A percentile compares a stretch with the other conserved stretches of the same genome.
phyloP scores from a whole-genome alignment of 2,888 invertebrate genomes.

The Protonemura montana region DNA sequence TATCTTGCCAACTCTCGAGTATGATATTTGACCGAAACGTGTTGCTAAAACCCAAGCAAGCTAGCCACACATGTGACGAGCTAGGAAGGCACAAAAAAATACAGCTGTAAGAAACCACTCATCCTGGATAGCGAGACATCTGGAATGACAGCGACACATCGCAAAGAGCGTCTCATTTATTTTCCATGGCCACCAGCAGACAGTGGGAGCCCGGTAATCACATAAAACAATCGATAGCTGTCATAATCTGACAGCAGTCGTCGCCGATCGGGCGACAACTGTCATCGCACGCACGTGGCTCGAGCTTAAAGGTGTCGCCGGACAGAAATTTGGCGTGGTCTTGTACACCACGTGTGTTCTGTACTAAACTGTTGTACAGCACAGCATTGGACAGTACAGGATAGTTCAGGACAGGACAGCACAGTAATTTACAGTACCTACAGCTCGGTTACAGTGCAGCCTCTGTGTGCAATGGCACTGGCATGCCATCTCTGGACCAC shows the following conservation, averaged over 20 bases:
- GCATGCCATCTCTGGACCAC: no score
- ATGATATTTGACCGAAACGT: not conserved
- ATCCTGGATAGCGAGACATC: not conserved
- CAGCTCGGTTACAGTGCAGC: no score
- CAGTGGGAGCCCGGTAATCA: not conserved
- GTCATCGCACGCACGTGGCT: not conserved
- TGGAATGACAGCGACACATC: not conserved
- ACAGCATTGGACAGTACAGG: no score
- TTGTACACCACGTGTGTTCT: no score
- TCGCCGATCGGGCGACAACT: not conserved
- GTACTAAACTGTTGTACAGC: no score
- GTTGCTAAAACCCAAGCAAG: not conserved
- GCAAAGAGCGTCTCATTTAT: not conserved
- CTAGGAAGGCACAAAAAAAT: not conserved
- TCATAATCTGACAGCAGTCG: not conserved
- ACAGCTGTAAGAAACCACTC: not conserved
- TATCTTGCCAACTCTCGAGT: not conserved
- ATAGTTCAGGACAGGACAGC: no score
- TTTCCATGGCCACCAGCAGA: not conserved
- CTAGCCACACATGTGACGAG: not conserved
- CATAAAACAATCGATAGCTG: not conserved
- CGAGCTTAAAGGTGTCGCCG: no score
- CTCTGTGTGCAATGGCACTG: no score
- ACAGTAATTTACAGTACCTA: no score
- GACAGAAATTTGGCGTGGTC: no score